Conservation (phyloP, 2,113 vertebrate species). For the Campylomormyrus tamandua region DNA sequence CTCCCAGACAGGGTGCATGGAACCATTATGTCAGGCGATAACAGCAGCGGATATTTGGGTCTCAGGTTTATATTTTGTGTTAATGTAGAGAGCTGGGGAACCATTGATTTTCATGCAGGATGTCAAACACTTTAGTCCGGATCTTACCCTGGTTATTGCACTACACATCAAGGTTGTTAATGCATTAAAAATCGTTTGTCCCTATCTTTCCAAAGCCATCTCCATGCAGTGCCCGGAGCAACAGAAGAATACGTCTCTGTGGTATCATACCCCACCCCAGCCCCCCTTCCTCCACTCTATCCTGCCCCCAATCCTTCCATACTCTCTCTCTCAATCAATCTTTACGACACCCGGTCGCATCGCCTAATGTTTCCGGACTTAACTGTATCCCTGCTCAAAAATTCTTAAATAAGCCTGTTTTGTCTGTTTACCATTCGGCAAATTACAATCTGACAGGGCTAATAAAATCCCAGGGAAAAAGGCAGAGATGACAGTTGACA, state of each 20-base stretch:
- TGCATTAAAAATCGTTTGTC: conserved; percentile 69
- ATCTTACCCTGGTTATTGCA: conserved; percentile 65
- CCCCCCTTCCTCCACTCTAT: conserved; percentile 35
- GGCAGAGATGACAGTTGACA: conserved; percentile 34
- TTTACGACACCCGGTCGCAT: conserved; percentile 72
- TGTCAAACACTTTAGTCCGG: conserved; percentile 71
- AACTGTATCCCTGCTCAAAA: conserved; percentile 66
- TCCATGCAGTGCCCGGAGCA: conserved; percentile 61
- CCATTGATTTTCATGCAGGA: conserved; percentile 67
- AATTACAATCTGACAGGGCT: conserved; percentile 68
- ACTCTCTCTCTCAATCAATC: conserved; percentile 67
- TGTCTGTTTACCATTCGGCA: conserved; percentile 68
- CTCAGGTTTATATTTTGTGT: conserved; percentile 43
- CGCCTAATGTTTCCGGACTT: conserved; percentile 76
- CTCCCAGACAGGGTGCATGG: conserved; percentile 1
- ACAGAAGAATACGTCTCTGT: conserved; percentile 64
- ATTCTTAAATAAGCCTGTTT: conserved; percentile 69
- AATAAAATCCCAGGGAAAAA: conserved; percentile 54
- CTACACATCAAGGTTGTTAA: conserved; percentile 58
- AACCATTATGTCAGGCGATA: conserved; percentile 46
- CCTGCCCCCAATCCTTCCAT: conserved; percentile 53
- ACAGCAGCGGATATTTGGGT: conserved; percentile 40
- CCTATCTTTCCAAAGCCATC: conserved; percentile 63
- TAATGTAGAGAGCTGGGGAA: conserved; percentile 45
- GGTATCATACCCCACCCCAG: conserved; percentile 45